These are phyloP conservation scores for Oreochromis spilurus DNA, from an alignment of 2,113 vertebrate genomes.

Conservation along the genomic window DNA sequence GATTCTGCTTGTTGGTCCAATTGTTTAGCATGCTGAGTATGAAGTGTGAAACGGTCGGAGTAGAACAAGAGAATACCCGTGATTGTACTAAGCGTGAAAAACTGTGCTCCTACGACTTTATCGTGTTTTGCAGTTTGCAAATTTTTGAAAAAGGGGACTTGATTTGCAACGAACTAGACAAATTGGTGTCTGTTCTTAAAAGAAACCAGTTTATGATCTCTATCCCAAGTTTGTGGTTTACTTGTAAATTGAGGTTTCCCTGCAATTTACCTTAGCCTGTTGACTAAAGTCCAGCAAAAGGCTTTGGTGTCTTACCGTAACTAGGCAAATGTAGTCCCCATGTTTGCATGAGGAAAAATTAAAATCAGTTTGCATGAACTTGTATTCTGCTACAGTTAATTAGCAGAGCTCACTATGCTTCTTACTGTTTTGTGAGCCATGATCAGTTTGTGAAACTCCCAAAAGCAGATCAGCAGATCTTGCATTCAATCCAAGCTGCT, in stretches of 20 bases:
- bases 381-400: neutral
- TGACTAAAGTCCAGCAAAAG: neutral
- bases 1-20: neutral
- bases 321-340: neutral
- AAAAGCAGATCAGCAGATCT: neutral
- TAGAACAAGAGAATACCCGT: neutral
- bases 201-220: neutral
- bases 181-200: neutral
- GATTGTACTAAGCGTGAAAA: neutral
- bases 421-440: neutral
- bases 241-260: neutral
- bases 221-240: neutral
- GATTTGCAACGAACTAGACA: neutral
- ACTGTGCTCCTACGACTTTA: neutral
- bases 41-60: neutral
- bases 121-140: neutral
- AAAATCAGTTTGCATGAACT: neutral
- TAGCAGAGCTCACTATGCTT: neutral
- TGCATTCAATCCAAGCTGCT: neutral
- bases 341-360: neutral
- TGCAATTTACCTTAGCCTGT: neutral
- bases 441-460: neutral
- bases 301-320: neutral
- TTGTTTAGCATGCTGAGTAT: neutral
- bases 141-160: neutral